Evolutionary conservation across 1,140 invertebrate species (phyloP).

Genomic region (Vanessa tameamea): DNA sequence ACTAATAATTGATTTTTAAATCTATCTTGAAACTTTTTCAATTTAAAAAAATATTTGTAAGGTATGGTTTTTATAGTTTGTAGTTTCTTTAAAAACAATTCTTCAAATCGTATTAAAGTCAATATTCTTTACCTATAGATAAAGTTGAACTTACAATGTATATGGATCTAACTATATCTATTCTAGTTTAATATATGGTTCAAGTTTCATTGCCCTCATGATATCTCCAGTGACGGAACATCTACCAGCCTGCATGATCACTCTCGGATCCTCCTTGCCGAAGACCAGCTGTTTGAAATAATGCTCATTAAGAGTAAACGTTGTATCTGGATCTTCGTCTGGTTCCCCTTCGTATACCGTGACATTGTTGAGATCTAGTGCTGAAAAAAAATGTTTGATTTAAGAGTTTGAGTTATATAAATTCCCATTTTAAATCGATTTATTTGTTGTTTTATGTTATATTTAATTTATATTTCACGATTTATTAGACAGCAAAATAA

Average conservation of each 20-base stretch:
- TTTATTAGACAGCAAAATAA: too few species aligned
- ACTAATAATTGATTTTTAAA: too few species aligned
- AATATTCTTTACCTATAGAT: not conserved
- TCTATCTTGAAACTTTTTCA: too few species aligned
- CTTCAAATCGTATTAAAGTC: not conserved
- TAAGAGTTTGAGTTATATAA: too few species aligned
- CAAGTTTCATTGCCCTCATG: conserved; percentile 78
- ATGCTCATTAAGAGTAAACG: conserved; percentile 74
- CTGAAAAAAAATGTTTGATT: conserved; percentile 49
- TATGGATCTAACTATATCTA: conserved; percentile 25
- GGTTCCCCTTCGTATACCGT: conserved; percentile 74
- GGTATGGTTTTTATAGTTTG: too few species aligned
- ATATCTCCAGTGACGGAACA: conserved; percentile 78
- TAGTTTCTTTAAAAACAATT: too few species aligned
- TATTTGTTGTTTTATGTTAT: too few species aligned
- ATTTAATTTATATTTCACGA: too few species aligned
- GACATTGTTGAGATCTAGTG: conserved; percentile 74
- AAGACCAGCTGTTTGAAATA: conserved; percentile 70
- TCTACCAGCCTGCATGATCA: conserved; percentile 73
- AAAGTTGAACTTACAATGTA: not conserved
- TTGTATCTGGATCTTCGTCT: conserved; percentile 71
- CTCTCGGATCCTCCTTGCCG: conserved; percentile 64
- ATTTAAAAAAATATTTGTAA: too few species aligned
- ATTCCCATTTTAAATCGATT: too few species aligned
- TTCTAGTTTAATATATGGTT: conserved; percentile 76